Evolutionary conservation across 2,797 vertebrate species (phyloP).

Genomic region (Amniataba percoides): DNA sequence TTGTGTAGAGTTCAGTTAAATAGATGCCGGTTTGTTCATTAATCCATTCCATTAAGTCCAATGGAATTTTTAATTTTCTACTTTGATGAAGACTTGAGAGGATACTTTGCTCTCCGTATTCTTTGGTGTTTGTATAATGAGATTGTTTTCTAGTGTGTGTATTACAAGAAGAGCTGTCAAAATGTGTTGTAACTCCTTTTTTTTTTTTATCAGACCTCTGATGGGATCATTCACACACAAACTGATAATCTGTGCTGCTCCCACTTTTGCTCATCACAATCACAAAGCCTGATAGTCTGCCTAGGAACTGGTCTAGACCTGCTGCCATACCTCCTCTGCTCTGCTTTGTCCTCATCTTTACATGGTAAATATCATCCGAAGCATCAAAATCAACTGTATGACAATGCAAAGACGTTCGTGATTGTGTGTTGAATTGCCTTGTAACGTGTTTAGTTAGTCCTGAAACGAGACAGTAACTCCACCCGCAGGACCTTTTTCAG

Average conservation of each 20-base stretch:
- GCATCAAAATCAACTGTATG: slow-evolving; percentile 13
- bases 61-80: slow-evolving; percentile 31
- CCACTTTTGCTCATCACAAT: slow-evolving; percentile 38
- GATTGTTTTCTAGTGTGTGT: slow-evolving; percentile 38
- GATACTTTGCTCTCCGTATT: slow-evolving; percentile 21
- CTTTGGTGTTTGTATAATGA: slow-evolving; percentile 52
- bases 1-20: slow-evolving; percentile 8
- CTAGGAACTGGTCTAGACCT: neutral
- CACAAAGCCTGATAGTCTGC: slow-evolving; percentile 1
- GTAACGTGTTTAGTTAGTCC: slow-evolving; percentile 46
- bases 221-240: slow-evolving; percentile 36
- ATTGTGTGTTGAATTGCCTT: slow-evolving; percentile 33
- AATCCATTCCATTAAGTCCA: slow-evolving; percentile 46
- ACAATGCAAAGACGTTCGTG: slow-evolving; percentile 28
- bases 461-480: slow-evolving; percentile 36
- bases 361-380: slow-evolving; percentile 11
- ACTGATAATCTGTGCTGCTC: slow-evolving; percentile 36
- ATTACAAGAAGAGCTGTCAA: slow-evolving; percentile 39
- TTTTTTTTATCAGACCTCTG: slow-evolving; percentile 52
- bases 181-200: slow-evolving; percentile 45
- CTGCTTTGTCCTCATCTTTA: slow-evolving; percentile 12
- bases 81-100: slow-evolving; percentile 40
- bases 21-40: slow-evolving; percentile 14
- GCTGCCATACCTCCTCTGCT: slow-evolving; percentile 1
- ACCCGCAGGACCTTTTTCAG: slow-evolving; percentile 29